These are phyloP conservation scores for Benitochromis conjunctus DNA, from an alignment of 2,113 vertebrate species.

Conservation along the genomic window DNA sequence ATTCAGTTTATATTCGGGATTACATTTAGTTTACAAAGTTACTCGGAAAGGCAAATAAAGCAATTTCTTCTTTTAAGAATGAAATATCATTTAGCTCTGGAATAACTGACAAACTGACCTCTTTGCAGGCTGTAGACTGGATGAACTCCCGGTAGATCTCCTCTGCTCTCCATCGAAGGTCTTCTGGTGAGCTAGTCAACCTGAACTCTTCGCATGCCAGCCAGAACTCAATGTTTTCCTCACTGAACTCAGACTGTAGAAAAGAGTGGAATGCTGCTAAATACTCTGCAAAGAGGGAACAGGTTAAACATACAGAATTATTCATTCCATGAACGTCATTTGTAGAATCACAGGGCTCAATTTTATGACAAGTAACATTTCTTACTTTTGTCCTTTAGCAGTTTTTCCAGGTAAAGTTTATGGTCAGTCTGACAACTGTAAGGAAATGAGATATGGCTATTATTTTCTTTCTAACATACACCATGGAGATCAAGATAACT, in stretches of 20 bases:
- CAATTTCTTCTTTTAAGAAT: background rate
- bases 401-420: constrained; percentile 32
- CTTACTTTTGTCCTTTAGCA: constrained; percentile 65
- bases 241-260: constrained; percentile 72
- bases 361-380: background rate
- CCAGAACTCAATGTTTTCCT: constrained; percentile 75
- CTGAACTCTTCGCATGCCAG: constrained; percentile 68
- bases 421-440: constrained; percentile 24
- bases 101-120: constrained; percentile 48
- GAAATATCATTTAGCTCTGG: background rate
- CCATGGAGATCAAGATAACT: background rate
- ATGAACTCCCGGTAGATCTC: constrained; percentile 70
- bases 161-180: constrained; percentile 46
- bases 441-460: background rate
- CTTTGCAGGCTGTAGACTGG: constrained; percentile 53
- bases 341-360: background rate
- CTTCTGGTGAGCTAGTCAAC: constrained; percentile 11
- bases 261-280: constrained; percentile 61
- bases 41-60: background rate
- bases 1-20: background rate
- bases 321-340: background rate
- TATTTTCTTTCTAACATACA: background rate
- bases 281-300: constrained; percentile 29
- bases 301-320: background rate
- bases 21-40: background rate